Conservation (phyloP, 2,797 vertebrate genomes). For the Lithobates pipiens region DNA sequence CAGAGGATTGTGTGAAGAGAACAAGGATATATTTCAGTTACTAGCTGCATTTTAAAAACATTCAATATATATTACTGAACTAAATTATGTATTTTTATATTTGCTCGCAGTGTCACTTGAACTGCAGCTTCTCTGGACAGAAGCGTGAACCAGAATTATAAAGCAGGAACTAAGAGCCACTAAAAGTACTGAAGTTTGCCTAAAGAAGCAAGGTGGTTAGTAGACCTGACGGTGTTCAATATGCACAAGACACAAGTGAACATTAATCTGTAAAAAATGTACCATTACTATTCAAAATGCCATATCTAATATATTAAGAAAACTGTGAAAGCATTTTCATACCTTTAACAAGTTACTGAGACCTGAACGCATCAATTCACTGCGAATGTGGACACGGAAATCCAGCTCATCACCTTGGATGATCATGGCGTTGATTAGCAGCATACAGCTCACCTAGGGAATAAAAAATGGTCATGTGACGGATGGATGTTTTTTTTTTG, state of each 20-base stretch:
- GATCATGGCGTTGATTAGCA: conserved; percentile 91
- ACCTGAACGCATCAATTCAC: conserved; percentile 88
- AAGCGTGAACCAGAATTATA: background rate
- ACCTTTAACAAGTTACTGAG: conserved; percentile 83
- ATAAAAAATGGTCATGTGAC: background rate
- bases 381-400: conserved; percentile 92
- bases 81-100: too few relatives aligned
- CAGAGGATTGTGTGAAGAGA: too few relatives aligned
- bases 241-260: background rate
- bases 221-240: too few relatives aligned
- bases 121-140: background rate
- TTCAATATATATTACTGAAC: too few relatives aligned
- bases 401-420: conserved; percentile 89
- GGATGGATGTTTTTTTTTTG: too few relatives aligned
- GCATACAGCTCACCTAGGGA: conserved; percentile 81
- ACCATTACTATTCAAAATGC: too few relatives aligned
- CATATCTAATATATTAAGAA: too few relatives aligned
- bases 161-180: too few relatives aligned
- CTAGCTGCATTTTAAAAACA: too few relatives aligned
- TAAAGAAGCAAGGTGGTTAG: too few relatives aligned
- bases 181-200: background rate
- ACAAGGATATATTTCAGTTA: too few relatives aligned
- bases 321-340: conserved; percentile 38
- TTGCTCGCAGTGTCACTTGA: background rate
- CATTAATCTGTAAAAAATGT: background rate